These are phyloP conservation scores for Chelmon rostratus DNA, from an alignment of 2,797 vertebrate genomes.

Conservation along the genomic window DNA sequence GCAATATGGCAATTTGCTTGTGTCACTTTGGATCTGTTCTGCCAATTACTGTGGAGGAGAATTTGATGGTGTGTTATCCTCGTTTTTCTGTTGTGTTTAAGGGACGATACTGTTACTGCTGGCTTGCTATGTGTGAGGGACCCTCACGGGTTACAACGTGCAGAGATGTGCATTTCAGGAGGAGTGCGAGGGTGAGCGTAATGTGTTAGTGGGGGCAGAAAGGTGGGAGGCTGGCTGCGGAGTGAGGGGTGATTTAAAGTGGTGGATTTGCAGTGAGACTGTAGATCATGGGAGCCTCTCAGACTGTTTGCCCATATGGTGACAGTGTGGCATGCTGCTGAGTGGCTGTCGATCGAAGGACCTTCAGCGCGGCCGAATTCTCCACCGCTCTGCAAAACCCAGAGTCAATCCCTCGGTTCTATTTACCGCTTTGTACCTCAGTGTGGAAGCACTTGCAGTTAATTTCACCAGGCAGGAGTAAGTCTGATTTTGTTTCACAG, in stretches of 20 bases:
- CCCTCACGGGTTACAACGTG: constrained; percentile 33
- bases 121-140: constrained; percentile 37
- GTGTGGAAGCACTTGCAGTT: constrained; percentile 47
- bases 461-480: constrained; percentile 35
- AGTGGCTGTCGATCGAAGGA: constrained; percentile 77
- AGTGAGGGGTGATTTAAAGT: constrained; percentile 78
- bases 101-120: constrained; percentile 17
- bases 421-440: constrained; percentile 58
- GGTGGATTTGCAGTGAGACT: constrained; percentile 74
- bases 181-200: constrained; percentile 21
- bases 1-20: constrained; percentile 62
- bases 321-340: constrained; percentile 67
- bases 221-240: constrained; percentile 24
- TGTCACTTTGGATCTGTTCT: constrained; percentile 58
- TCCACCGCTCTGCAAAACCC: constrained; percentile 65
- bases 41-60: constrained; percentile 61
- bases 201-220: constrained; percentile 48
- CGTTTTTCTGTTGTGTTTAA: constrained; percentile 29
- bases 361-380: constrained; percentile 69
- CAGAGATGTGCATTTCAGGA: constrained; percentile 40
- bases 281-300: constrained; percentile 78
- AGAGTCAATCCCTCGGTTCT: constrained; percentile 54
- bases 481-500: constrained; percentile 34
- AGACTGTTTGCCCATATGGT: constrained; percentile 60
- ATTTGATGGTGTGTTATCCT: constrained; percentile 50